Conservation (phyloP, 2,797 vertebrate species). For the Phalanger gymnotis region DNA sequence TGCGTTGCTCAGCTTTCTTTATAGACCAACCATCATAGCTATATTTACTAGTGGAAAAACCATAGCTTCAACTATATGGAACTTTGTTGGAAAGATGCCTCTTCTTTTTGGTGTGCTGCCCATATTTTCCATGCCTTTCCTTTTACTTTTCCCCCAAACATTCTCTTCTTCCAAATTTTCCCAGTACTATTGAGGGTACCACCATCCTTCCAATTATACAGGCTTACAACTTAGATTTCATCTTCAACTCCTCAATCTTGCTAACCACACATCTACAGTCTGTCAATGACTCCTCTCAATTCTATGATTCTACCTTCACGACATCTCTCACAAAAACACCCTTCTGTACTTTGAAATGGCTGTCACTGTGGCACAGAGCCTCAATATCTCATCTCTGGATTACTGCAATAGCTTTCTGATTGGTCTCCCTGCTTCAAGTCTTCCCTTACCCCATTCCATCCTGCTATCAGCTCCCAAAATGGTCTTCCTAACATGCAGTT, state of each 20-base stretch:
- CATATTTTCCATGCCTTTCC: not conserved
- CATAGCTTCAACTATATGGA: not conserved
- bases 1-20: not conserved
- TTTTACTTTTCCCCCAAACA: not conserved
- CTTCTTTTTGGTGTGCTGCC: not conserved
- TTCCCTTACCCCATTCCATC: not conserved
- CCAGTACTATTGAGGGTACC: not conserved
- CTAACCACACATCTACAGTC: not conserved
- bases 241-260: not conserved
- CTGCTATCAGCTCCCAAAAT: not conserved
- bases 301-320: not conserved
- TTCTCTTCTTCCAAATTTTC: not conserved
- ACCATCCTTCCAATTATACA: not conserved
- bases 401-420: not conserved
- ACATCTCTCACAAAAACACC: not conserved
- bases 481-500: not conserved
- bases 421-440: not conserved
- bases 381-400: not conserved
- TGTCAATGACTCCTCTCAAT: not conserved
- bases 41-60: not conserved
- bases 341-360: not conserved
- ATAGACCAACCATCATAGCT: not conserved
- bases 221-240: not conserved
- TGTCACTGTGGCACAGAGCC: not conserved
- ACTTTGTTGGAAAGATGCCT: not conserved